Evolutionary conservation across 2,888 invertebrate species (phyloP).

Genomic region (Andrena chrysosceles): DNA sequence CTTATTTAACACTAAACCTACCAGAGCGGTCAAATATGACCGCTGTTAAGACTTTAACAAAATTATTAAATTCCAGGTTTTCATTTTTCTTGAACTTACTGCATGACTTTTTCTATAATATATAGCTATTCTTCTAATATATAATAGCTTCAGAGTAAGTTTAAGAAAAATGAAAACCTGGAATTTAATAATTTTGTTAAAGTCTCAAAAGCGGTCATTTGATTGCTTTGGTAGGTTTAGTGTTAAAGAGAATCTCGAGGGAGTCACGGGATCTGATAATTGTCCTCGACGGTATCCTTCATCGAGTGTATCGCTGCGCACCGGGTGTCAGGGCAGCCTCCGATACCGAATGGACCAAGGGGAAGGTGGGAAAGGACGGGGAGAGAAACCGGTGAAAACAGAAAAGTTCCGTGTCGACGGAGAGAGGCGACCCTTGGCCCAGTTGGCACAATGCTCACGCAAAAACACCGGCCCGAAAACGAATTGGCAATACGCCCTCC

Average conservation of each 20-base stretch:
- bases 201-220: too few species aligned
- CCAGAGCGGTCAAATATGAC: too few species aligned
- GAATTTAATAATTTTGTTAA: too few species aligned
- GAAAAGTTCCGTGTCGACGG: slow-evolving; percentile 30
- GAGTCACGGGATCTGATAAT: background rate
- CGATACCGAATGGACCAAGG: background rate
- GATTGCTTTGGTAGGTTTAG: too few species aligned
- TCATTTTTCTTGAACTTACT: too few species aligned
- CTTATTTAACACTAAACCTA: too few species aligned
- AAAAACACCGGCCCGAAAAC: slow-evolving; percentile 61
- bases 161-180: too few species aligned
- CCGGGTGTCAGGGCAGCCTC: background rate
- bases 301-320: background rate
- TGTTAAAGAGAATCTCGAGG: background rate
- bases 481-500: slow-evolving; percentile 67
- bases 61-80: too few species aligned
- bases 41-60: too few species aligned
- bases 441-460: slow-evolving; percentile 61
- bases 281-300: background rate
- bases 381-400: slow-evolving; percentile 23
- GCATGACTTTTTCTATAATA: too few species aligned
- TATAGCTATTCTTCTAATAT: too few species aligned
- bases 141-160: too few species aligned
- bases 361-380: background rate
- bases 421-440: slow-evolving; percentile 61